Conservation (phyloP, 2,113 vertebrate species). For the Lasiurus cinereus region DNA sequence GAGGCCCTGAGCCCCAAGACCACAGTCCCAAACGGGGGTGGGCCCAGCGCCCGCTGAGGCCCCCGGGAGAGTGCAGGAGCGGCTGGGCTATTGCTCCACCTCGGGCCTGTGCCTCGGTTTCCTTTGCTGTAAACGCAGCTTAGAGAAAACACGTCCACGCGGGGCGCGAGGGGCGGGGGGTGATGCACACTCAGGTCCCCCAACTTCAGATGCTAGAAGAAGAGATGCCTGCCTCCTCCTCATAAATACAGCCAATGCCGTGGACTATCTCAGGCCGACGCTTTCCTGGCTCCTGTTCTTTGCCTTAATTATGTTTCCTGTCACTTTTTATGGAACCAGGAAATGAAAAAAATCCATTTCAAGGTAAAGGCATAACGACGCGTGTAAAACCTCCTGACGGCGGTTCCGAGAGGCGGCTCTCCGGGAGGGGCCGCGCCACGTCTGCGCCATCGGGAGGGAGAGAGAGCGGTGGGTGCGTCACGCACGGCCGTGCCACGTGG, state of each 20-base stretch:
- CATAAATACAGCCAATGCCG: slow-evolving; percentile 64
- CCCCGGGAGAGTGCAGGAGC: rapidly evolving
- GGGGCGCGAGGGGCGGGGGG: background rate
- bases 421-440: slow-evolving; percentile 66
- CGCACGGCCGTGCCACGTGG: background rate
- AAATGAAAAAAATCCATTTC: slow-evolving; percentile 83
- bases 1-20: no score
- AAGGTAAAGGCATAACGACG: slow-evolving; percentile 80
- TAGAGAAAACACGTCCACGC: background rate
- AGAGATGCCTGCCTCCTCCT: background rate
- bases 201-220: background rate
- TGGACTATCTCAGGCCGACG: slow-evolving; percentile 69
- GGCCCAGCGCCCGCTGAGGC: rapidly evolving
- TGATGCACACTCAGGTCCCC: background rate
- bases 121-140: background rate
- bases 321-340: slow-evolving; percentile 78
- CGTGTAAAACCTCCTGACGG: slow-evolving; percentile 76
- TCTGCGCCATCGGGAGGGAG: slow-evolving; percentile 74
- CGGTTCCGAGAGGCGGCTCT: slow-evolving; percentile 65
- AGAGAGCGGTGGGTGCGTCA: slow-evolving; percentile 61
- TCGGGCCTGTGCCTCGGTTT: background rate
- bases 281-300: slow-evolving; percentile 80
- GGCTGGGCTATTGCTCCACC: background rate
- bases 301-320: slow-evolving; percentile 85
- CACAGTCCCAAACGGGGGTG: background rate